Base-by-base conservation (phyloP, 2,797 vertebrate species). In the Neomorphus geoffroyi region DNA sequence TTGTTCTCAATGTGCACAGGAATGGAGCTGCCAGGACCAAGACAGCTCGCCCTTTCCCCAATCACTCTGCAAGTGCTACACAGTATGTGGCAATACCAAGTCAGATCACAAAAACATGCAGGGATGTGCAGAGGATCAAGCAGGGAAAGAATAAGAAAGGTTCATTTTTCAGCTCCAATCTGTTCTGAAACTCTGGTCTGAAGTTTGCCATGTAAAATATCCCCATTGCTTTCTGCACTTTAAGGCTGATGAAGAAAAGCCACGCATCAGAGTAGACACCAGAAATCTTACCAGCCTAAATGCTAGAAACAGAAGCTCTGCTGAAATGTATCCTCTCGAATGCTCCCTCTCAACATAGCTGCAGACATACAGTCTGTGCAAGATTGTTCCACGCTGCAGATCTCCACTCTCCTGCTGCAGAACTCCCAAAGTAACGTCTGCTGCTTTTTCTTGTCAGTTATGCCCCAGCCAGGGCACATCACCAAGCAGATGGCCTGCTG, bases 241-340 rank as follows among this genome's bases (percentile, higher is more conserved):
- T 7, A 67, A 48, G 19, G 18, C n/a, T 80, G 10, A 9, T 84
- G 18, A 64, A 74, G 71, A 72, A 85, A 30, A 64, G 24, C 19
- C 41, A 82, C 43, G 10, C 26, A 37, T 27, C 15, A 65, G 45
- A 57, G 53, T 30, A 88, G 28, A 88, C 26, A 35, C 22, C 8
- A 6, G 60, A 79, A 35, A 50, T 81, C 24, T 39, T 39, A 83
- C 2, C 37, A 58, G 37, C 46, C 32, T 54, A 18, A 67, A 82
- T 11, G 3, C n/a, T 14, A 43, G 27, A 62, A 89, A 73, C 10
- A 78, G 48, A 22, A 86, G 26, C 39, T 72, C 35, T 28, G 8
- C 72, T 69, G 37, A 82, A 91, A 82, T 0, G 0, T 30, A n/a
- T 32, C 18, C 24, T 17, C 48, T 66, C 1, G 0, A 32, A 43